These are phyloP conservation scores for Leptocoma aspasia DNA, from an alignment of 2,113 vertebrate species.

Conservation along the genomic window DNA sequence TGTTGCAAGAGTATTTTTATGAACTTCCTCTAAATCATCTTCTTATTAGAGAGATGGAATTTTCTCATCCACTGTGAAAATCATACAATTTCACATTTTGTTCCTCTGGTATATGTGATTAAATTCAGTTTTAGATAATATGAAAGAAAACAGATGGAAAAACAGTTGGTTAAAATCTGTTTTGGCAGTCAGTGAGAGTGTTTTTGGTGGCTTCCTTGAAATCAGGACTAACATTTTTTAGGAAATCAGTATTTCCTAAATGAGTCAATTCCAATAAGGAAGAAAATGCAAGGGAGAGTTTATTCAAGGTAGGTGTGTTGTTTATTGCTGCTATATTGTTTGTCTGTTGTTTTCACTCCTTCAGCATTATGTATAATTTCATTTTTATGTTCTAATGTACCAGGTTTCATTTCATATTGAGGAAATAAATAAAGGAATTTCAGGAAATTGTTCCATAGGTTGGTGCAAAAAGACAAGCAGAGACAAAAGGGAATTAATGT, in stretches of 20 bases:
- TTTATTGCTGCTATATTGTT: not conserved
- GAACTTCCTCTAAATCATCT: not conserved
- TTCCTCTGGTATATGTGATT: not conserved
- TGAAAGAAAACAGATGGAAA: not conserved
- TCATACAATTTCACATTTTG: not conserved
- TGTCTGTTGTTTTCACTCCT: not conserved
- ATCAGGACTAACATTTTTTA: not conserved
- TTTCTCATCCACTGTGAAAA: not conserved
- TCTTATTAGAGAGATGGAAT: not conserved
- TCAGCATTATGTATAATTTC: not conserved
- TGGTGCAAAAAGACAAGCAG: not conserved
- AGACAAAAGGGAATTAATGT: not conserved
- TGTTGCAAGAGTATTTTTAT: not conserved
- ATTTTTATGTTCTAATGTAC: not conserved
- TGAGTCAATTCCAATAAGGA: not conserved
- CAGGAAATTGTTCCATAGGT: not conserved
- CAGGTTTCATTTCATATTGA: not conserved
- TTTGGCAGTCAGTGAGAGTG: not conserved
- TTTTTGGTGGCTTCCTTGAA: not conserved
- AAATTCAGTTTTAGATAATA: not conserved
- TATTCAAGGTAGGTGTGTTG: not conserved
- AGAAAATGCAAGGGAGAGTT: not conserved
- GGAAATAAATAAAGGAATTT: not conserved
- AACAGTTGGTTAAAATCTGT: not conserved
- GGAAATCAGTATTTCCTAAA: not conserved